These are phyloP conservation scores for Ichneumoninae sp. DNA, from an alignment of 2,888 invertebrate genomes.

Conservation along the genomic window DNA sequence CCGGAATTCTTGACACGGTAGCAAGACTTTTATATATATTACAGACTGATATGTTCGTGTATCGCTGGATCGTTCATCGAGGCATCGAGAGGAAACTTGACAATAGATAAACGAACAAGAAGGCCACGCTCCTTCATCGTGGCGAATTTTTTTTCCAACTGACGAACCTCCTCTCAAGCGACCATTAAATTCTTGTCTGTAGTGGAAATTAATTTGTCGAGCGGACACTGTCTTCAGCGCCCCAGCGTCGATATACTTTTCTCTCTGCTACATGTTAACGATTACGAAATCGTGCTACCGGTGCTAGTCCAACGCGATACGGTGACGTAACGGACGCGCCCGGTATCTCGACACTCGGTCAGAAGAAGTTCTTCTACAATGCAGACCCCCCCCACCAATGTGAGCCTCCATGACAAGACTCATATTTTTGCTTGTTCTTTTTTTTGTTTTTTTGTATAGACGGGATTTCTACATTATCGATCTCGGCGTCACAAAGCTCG, in stretches of 20 bases:
- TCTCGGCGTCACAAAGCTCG: background rate
- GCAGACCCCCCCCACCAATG: too few relatives aligned
- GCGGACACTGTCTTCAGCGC: slow-evolving; percentile 12
- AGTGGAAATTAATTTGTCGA: slow-evolving; percentile 33
- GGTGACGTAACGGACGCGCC: slow-evolving; percentile 5
- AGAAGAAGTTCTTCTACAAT: background rate
- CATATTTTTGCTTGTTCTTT: too few relatives aligned
- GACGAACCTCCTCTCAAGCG: background rate
- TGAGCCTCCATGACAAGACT: background rate
- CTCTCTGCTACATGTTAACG: background rate
- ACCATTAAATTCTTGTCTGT: background rate
- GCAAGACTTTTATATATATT: too few relatives aligned
- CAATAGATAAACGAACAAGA: background rate
- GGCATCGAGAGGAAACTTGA: background rate
- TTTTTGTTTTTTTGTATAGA: background rate
- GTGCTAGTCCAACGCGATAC: background rate
- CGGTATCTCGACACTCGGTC: background rate
- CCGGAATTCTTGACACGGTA: background rate
- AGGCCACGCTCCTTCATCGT: slow-evolving; percentile 10
- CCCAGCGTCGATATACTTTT: background rate
- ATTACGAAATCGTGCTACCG: slow-evolving; percentile 28
- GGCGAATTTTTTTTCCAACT: slow-evolving; percentile 6
- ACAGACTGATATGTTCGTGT: slow-evolving; percentile 2
- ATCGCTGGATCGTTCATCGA: slow-evolving; percentile 37
- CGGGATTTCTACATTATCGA: background rate